Base-by-base conservation (phyloP, 2,888 invertebrate species). In the Agrotis clavis region DNA sequence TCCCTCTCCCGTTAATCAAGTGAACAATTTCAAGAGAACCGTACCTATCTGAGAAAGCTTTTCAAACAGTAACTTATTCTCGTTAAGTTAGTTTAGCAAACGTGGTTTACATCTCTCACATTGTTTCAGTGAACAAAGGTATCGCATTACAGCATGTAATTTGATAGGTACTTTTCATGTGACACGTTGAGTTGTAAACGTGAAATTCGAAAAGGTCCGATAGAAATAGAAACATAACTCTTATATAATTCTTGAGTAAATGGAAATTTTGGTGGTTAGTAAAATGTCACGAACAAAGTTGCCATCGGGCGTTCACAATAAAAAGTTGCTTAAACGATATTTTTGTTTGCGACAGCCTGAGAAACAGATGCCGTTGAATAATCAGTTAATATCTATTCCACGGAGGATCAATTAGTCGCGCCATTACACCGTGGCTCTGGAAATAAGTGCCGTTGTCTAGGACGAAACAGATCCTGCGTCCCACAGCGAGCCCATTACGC, bases 371-470 rank as follows among this genome's bases (percentile, higher is more conserved):
- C 85, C 80, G 86, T 82, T 89, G 87, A 85, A 86, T 87, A 91
- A 92, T 91, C 90, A 91, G 89, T 88, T 89, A 87, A 88, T 89
- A 90, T 89, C 87, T 84, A 84, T 86, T 83, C 82, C 74, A 77
- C 79, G 77, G 79, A 86, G 88, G 88, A 86, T 90, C 89, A 90
- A 89, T 90, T 92, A 90, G 85, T 84, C 90, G 90, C 89, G 62
- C 87, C 92, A 94, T 94, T 95, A 90, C 91, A 88, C 92, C 87
- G 86, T 88, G 89, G 89, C 90, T 89, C 93, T 94, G 94, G 88
- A 77, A 86, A 85, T 93, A 92, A 94, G 90, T 91, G 90, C 86
- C 89, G 82, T 86, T 89, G 89, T 91, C 91, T 91, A 90, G 87
- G 80, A 87, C 82, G 84, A 87, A 87, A 90, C 90, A 90, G 90